These are phyloP conservation scores for Pristionchus japonicus DNA, from an alignment of 2,888 invertebrate species.

Conservation along the genomic window DNA sequence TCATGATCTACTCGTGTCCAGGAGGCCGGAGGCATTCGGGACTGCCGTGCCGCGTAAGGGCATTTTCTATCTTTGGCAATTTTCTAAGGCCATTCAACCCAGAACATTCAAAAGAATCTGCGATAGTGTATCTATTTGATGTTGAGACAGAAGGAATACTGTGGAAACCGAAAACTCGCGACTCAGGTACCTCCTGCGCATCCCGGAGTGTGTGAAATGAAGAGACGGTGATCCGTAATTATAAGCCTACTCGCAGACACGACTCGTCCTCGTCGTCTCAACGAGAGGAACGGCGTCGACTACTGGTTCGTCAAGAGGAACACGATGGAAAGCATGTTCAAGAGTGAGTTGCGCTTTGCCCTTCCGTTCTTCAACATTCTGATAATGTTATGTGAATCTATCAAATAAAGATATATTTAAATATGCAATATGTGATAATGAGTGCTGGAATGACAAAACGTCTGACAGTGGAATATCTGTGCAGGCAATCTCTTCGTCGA, in stretches of 20 bases:
- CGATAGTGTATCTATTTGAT: background rate
- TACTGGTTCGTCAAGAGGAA: slow-evolving; percentile 45
- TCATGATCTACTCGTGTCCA: slow-evolving; percentile 19
- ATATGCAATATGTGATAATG: no score
- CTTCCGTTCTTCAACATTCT: no score
- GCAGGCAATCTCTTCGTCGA: slow-evolving; percentile 42
- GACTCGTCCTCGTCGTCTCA: slow-evolving; percentile 17
- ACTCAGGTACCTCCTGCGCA: background rate
- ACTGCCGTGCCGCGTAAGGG: slow-evolving; percentile 7
- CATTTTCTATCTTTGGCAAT: no score
- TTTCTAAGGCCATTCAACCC: no score
- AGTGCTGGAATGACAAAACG: no score
- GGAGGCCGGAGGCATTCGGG: background rate
- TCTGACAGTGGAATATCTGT: background rate
- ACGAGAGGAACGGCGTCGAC: slow-evolving; percentile 34
- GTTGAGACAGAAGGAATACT: no score
- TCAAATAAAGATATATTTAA: no score
- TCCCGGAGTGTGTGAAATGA: background rate
- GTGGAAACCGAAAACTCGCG: background rate
- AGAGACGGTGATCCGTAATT: background rate
- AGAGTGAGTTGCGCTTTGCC: background rate
- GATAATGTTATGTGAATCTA: no score
- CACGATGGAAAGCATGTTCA: slow-evolving; percentile 46
- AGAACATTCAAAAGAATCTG: no score
- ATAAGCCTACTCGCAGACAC: background rate